Percentiles rank a stretch among this genome's conserved stretches.
Evolutionary conservation across 2,113 vertebrate genomes (phyloP).

Genomic region (Trogon surrucura): DNA sequence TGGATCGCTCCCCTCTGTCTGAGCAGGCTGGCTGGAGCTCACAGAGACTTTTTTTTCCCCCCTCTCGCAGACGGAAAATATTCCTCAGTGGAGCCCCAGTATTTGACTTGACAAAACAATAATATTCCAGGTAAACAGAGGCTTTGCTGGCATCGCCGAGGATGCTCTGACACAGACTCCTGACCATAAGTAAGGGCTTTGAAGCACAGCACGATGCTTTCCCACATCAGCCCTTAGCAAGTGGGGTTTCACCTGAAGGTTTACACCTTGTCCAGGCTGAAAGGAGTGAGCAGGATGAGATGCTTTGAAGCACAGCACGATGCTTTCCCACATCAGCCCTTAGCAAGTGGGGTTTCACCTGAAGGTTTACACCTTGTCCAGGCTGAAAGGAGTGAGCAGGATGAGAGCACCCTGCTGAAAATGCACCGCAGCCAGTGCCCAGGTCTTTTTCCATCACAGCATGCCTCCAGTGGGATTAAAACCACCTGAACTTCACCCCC

Average conservation of each 20-base stretch:
- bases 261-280: conserved; percentile 1
- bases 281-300: too few species aligned
- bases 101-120: conserved; percentile 55
- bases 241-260: conserved; percentile 3
- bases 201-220: background rate
- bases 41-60: conserved; percentile 8
- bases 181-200: background rate
- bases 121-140: conserved; percentile 60
- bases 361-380: conserved; percentile 12
- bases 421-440: background rate
- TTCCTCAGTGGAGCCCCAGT: conserved; percentile 59
- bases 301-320: background rate
- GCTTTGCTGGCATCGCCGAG: background rate
- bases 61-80: conserved; percentile 60
- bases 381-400: background rate
- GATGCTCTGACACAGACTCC: background rate
- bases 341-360: conserved; percentile 1
- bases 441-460: background rate
- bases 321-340: background rate
- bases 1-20: background rate
- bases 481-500: background rate
- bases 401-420: background rate
- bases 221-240: background rate
- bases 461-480: background rate
- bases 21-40: conserved; percentile 37